Evolutionary conservation across 2,797 vertebrate genomes (phyloP).

Genomic region (Takifugu rubripes): DNA sequence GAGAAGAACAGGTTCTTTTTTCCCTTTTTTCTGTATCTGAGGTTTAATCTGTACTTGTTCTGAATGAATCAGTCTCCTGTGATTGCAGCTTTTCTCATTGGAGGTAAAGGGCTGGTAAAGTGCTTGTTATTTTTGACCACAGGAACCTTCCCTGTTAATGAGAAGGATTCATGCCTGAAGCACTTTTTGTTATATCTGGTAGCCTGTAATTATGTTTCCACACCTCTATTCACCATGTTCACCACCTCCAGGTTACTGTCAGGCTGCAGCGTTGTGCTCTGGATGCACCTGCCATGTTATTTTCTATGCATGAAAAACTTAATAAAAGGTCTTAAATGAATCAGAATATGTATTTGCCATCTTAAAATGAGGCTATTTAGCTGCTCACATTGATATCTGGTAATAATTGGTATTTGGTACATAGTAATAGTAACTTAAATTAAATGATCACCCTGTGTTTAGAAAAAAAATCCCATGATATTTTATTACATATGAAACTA

Average conservation of each 20-base stretch:
- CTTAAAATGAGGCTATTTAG: too few species aligned
- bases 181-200: slow-evolving; percentile 34
- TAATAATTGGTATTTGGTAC: too few species aligned
- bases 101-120: not conserved
- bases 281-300: slow-evolving; percentile 7
- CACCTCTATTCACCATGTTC: slow-evolving; percentile 5
- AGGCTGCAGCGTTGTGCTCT: slow-evolving; percentile 5
- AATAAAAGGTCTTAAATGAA: too few species aligned
- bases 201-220: slow-evolving; percentile 29
- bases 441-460: too few species aligned
- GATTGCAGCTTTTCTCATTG: too few species aligned
- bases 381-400: too few species aligned
- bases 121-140: slow-evolving; percentile 10
- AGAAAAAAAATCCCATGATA: too few species aligned
- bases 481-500: too few species aligned
- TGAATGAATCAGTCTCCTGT: too few species aligned
- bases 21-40: not conserved
- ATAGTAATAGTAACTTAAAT: too few species aligned
- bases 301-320: slow-evolving; percentile 14
- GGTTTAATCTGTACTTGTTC: too few species aligned
- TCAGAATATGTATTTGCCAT: too few species aligned
- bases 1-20: not conserved
- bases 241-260: slow-evolving; percentile 12
- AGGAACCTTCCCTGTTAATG: not conserved
- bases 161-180: slow-evolving; percentile 2